phyloP scores from a whole-genome alignment of 2,888 invertebrate genomes.

The Pantelozetes paolii region DNA sequence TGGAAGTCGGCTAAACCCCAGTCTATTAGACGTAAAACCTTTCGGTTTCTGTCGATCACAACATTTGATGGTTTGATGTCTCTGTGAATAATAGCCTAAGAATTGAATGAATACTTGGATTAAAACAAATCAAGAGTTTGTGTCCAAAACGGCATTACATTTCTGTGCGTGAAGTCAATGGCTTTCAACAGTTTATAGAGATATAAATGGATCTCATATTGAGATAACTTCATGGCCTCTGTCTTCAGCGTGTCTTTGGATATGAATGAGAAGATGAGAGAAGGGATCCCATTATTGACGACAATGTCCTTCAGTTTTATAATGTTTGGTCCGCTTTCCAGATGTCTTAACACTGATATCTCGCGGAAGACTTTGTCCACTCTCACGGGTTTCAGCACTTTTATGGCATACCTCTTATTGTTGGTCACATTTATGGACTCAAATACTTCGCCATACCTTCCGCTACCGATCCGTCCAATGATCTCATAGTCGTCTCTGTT shows the following conservation, averaged over 20 bases:
- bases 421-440: conserved; percentile 13
- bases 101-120: neutral
- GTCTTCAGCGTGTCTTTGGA: neutral
- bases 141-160: neutral
- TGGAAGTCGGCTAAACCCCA: conserved; percentile 18
- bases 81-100: conserved; percentile 9
- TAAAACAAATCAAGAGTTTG: neutral
- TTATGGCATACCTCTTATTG: neutral
- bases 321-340: neutral
- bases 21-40: conserved; percentile 14
- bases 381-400: conserved; percentile 7
- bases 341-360: neutral
- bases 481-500: conserved; percentile 14
- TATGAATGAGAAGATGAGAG: neutral
- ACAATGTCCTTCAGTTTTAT: neutral
- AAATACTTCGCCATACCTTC: conserved; percentile 28
- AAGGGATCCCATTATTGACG: neutral
- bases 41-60: neutral
- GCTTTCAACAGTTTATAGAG: neutral
- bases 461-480: conserved; percentile 6
- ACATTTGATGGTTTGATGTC: conserved; percentile 29
- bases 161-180: neutral
- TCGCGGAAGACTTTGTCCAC: conserved; percentile 7
- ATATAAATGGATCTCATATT: neutral
- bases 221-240: neutral